Evolutionary conservation across 2,888 invertebrate genomes (phyloP), one percentile per base, ranked within the genome.

Genomic region (Agriopis aurantiaria): DNA sequence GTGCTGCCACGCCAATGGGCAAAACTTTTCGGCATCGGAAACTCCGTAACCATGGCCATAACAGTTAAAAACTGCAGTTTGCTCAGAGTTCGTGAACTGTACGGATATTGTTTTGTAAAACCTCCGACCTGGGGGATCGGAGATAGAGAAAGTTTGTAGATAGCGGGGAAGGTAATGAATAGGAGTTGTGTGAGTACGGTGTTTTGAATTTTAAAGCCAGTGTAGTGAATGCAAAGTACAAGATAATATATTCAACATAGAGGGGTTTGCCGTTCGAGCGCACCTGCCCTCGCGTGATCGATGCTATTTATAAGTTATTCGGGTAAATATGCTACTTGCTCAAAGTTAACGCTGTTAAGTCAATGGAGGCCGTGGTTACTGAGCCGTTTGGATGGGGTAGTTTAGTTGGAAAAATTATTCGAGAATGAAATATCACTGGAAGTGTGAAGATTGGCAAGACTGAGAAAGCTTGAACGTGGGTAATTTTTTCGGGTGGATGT

Each of bases 21-120:
- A 46, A 58, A 58, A 53, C 57, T 68, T 58, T 58, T 58, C 63
- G 40, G 46, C 11, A 57, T 52, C 55, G 45, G 56, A 45, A 51
- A 61, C 17, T 46, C 49, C n/a, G 58, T 40, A 62, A 63, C 49
- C 48, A 17, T 45, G 23, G 58, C 23, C 53, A 48, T 59, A 64
- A 55, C 58, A 59, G 64, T 64, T 64, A 2, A 48, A 62, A 68
- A 68, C 64, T 68, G 68, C 68, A 68, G 49, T 68, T 68, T 59
- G 12, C 41, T 23, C n/a, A 17, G 46, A 51, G 49, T 48, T 51
- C 41, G 23, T 14, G 11, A 46, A 51, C 17, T 51, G n/a, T 5
- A 4, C 53, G 40, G 56, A 46, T 51, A 59, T 60, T 45, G 68
- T 53, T 40, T 63, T 55, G 58, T 57, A 52, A 45, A n/a, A 33